phyloP scores from a whole-genome alignment of 2,113 vertebrate species.

The Tyrannus savana region DNA sequence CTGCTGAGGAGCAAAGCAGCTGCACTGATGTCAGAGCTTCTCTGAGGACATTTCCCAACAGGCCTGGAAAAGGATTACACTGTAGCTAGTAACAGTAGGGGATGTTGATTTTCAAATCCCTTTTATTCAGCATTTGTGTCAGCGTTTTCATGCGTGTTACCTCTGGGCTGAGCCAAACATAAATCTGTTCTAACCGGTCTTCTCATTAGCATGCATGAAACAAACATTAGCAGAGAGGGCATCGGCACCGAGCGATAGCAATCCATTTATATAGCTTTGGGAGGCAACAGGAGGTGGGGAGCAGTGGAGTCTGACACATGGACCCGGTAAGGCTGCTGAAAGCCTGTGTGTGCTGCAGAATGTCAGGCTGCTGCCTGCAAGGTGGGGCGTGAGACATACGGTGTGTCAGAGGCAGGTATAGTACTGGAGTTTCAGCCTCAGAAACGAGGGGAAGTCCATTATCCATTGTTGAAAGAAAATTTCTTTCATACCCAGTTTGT shows the following conservation, averaged over 20 bases:
- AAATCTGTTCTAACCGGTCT: slow-evolving; percentile 23
- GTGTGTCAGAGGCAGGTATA: neutral
- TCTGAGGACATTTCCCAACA: slow-evolving; percentile 47
- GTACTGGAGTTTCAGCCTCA: neutral
- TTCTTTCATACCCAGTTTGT: neutral
- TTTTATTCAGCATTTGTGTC: slow-evolving; percentile 69
- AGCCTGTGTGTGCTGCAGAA: neutral
- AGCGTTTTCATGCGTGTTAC: slow-evolving; percentile 66
- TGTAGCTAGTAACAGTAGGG: slow-evolving; percentile 45
- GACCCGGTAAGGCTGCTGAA: neutral
- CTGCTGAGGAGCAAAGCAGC: slow-evolving; percentile 26
- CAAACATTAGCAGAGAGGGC: slow-evolving; percentile 25
- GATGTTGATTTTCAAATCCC: slow-evolving; percentile 66
- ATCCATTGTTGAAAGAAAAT: neutral
- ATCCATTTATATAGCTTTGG: neutral
- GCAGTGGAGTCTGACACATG: neutral
- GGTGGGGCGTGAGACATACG: neutral
- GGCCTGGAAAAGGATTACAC: slow-evolving; percentile 55
- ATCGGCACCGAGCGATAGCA: neutral
- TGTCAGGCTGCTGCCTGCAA: neutral
- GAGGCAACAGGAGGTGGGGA: neutral
- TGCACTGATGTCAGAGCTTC: slow-evolving; percentile 44
- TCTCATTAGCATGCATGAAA: slow-evolving; percentile 62
- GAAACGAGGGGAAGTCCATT: neutral
- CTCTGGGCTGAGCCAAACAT: slow-evolving; percentile 25